These are phyloP conservation scores for Microdon myrmicae DNA, from an alignment of 2,888 invertebrate genomes.

Conservation along the genomic window DNA sequence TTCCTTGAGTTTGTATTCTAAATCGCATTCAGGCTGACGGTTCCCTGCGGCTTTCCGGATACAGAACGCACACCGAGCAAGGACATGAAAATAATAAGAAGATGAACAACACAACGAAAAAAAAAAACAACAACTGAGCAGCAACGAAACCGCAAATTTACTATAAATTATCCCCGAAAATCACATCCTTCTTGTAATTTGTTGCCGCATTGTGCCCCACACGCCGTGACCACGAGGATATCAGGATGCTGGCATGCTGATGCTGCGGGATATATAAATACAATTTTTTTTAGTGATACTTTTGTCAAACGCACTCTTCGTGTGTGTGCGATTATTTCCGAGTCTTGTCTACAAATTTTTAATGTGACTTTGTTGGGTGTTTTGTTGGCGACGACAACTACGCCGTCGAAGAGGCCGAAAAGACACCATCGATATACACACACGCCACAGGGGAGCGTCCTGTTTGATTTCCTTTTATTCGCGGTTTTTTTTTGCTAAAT, in stretches of 20 bases:
- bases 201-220: slow-evolving; percentile 38
- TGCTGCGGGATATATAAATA: slow-evolving; percentile 20
- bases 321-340: slow-evolving; percentile 45
- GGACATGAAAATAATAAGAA: slow-evolving; percentile 11
- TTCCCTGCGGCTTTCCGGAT: slow-evolving; percentile 44
- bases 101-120: background rate
- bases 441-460: slow-evolving; percentile 28
- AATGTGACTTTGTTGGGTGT: slow-evolving; percentile 47
- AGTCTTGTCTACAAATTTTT: slow-evolving; percentile 51
- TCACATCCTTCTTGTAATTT: slow-evolving; percentile 50
- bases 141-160: slow-evolving; percentile 49
- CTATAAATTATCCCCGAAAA: slow-evolving; percentile 51
- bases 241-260: slow-evolving; percentile 12
- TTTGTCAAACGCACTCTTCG: slow-evolving; percentile 19
- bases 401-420: slow-evolving; percentile 25
- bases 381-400: slow-evolving; percentile 47
- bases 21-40: background rate
- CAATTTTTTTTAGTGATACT: slow-evolving; percentile 18
- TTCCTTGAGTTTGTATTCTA: slow-evolving; percentile 7
- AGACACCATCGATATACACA: slow-evolving; percentile 28
- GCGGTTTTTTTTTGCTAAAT: slow-evolving; percentile 35
- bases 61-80: slow-evolving; percentile 29
- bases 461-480: background rate
- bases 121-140: slow-evolving; percentile 6
- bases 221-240: too few relatives aligned